These are phyloP conservation scores for Cinara cedri DNA, from an alignment of 2,888 invertebrate genomes.

Conservation along the genomic window DNA sequence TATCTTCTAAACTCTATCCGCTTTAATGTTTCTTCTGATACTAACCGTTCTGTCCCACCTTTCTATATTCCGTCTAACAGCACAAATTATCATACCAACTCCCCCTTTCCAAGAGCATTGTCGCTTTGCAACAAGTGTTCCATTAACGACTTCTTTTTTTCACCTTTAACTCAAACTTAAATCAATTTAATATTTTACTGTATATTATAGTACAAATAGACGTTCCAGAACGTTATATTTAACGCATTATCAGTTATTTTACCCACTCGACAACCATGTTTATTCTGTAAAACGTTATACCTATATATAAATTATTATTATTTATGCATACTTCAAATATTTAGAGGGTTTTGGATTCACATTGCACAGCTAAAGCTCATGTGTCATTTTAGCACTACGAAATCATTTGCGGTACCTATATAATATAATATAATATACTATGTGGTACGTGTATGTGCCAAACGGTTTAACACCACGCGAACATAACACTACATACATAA, in stretches of 20 bases:
- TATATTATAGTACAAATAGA: too few relatives aligned
- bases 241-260: not conserved
- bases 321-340: constrained; percentile 20
- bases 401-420: constrained; percentile 5
- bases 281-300: not conserved
- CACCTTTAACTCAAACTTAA: too few relatives aligned
- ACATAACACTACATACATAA: too few relatives aligned
- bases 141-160: too few relatives aligned
- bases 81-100: too few relatives aligned
- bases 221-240: not conserved
- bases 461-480: constrained; percentile 11
- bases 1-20: too few relatives aligned
- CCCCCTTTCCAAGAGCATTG: too few relatives aligned
- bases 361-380: not conserved
- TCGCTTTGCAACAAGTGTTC: too few relatives aligned
- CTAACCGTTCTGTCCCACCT: too few relatives aligned
- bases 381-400: constrained; percentile 12
- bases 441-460: too few relatives aligned
- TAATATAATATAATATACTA: not conserved
- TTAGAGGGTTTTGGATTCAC: not conserved
- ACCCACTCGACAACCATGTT: not conserved
- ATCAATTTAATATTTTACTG: not conserved
- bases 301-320: not conserved
- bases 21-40: too few relatives aligned
- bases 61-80: too few relatives aligned